Evolutionary conservation across 2,113 vertebrate genomes (phyloP), one percentile per base, ranked within the genome.

Genomic region (Brienomyrus longianalis): DNA sequence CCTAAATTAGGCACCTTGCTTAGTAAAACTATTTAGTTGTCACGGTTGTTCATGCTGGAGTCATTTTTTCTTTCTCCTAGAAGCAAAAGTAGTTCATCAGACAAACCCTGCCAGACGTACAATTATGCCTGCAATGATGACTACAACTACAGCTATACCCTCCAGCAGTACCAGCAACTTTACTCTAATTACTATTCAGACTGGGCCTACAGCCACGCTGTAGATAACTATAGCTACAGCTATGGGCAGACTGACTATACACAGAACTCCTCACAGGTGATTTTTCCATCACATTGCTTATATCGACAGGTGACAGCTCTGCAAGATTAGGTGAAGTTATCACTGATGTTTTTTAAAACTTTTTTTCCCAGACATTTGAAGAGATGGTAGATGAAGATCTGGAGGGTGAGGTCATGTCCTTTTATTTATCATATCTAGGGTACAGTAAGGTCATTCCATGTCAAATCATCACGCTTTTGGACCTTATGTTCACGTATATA

Each of bases 201-300:
- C 50, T 99, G 97, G 98, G 97, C 97, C 90, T 98, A 98, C 0
- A 97, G 98, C 93, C 97, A 97, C 93, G 96, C 96, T 80, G 96
- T 94, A 0, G 96, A 93, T 54, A 96, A 94, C 88, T 98, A 98
- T 87, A 97, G 97, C 93, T 98, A 97, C 95, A 96, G 94, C 89
- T 98, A 97, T 0, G 97, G 95, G 0, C 97, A 98, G 92, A 98
- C 98, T 0, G 97, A 97, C 87, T 98, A 98, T 93, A 95, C 97
- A 0, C 97, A 97, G 93, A 97, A 95, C 90, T 92, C 95, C 27
- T 96, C 96, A 91, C 97, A 97, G 97, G 98, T 99, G 94, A 90
- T 23, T 9, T 0, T 23, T 17, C 66, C 74, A 17, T 43, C 17
- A 15, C 43, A 86, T 56, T 13, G 2, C 27, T 62, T 21, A 10